Conservation (phyloP, 2,113 vertebrate genomes). For the Sinocyclocheilus anshuiensis region DNA sequence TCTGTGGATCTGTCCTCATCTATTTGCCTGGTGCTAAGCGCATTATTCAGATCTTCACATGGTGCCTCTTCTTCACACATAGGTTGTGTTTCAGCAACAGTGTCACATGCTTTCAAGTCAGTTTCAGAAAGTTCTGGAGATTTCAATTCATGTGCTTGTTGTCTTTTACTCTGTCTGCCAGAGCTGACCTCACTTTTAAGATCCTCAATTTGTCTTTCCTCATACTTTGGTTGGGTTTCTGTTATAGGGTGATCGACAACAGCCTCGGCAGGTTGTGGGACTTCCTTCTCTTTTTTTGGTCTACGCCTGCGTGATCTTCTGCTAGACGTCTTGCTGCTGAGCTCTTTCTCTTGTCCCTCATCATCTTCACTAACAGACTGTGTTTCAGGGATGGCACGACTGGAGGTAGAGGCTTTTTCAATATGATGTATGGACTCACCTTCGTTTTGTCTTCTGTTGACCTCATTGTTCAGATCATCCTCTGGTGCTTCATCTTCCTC, state of each 20-base stretch:
- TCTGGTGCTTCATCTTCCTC: slow-evolving; percentile 32
- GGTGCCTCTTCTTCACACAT: neutral
- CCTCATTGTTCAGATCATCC: neutral
- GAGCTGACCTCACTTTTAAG: neutral
- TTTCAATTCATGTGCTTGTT: neutral
- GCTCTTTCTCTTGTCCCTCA: neutral
- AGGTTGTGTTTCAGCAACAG: slow-evolving; percentile 53
- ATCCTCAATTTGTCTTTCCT: slow-evolving; percentile 31
- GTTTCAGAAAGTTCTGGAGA: slow-evolving; percentile 11
- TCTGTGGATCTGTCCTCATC: neutral
- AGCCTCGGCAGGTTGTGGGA: neutral
- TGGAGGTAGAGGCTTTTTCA: neutral
- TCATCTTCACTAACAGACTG: slow-evolving; percentile 44
- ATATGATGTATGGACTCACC: neutral
- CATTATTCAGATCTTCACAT: neutral
- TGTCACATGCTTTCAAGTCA: neutral
- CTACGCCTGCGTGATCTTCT: slow-evolving; percentile 1
- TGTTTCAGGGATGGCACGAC: slow-evolving; percentile 47
- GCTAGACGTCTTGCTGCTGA: neutral
- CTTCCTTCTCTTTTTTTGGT: neutral
- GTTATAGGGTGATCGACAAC: slow-evolving; percentile 47
- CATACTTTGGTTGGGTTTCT: slow-evolving; percentile 7
- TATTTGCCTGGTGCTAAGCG: neutral
- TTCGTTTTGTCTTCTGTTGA: neutral
- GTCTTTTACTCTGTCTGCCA: neutral